phyloP scores from a whole-genome alignment of 2,888 invertebrate species.

The Choristoneura rosaceana region DNA sequence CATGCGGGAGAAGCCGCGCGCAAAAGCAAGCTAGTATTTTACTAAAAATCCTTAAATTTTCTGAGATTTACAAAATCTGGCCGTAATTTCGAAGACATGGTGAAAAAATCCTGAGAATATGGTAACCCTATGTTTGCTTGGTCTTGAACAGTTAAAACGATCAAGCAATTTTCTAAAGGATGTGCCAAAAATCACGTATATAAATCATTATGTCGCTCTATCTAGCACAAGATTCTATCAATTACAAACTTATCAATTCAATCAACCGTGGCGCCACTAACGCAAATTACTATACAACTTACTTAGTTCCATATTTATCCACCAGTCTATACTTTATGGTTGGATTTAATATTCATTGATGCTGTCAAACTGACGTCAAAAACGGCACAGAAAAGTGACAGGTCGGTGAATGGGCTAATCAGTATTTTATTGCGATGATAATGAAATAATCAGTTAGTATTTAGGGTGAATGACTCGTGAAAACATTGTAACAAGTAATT shows the following conservation, averaged over 20 bases:
- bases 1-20: no score
- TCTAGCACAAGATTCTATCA: neutral
- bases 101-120: no score
- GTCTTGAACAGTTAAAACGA: neutral
- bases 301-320: constrained; percentile 10
- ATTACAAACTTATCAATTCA: constrained; percentile 5
- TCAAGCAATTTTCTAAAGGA: neutral
- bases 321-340: neutral
- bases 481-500: constrained; percentile 1
- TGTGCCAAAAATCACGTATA: neutral
- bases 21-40: no score
- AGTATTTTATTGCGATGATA: constrained; percentile 28
- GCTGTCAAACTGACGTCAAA: constrained; percentile 38
- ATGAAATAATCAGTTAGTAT: constrained; percentile 24
- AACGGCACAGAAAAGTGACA: constrained; percentile 33
- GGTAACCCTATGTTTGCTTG: no score
- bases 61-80: no score
- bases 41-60: no score
- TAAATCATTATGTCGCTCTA: neutral
- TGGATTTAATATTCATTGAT: constrained; percentile 31
- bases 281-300: neutral
- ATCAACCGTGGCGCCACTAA: neutral
- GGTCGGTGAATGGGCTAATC: constrained; percentile 34
- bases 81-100: no score
- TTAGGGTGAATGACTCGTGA: constrained; percentile 14